Evolutionary conservation across 2,888 invertebrate species (phyloP), one percentile per base, ranked within the genome.

Genomic region (Amphipoea lucens): DNA sequence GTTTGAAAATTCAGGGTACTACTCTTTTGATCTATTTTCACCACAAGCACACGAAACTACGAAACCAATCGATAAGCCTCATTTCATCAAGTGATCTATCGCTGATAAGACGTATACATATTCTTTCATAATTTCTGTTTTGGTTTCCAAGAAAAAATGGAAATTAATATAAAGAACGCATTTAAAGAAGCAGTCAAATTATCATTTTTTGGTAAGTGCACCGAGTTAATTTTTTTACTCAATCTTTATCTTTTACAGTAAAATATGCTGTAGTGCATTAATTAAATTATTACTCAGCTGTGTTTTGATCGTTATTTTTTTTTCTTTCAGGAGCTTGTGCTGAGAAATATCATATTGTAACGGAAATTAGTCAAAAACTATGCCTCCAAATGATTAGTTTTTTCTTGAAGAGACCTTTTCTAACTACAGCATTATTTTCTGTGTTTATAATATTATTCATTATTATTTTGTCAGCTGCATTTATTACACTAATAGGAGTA

Each of bases 161-260:
- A 95, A 91, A 90, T 94, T 20, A 95, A 93, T 83, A 89, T 94
- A 67, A 90, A 92, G 79, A 95, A 94, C 82, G 93, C 94, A 17
- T 94, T 96, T 90, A 60, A 81, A 54, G 77, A 93, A 23, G 89
- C 90, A 40, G 71, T 95, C 5, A 93, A 89, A 87, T 72, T 91
- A 23, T 88, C 94, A 29, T 89, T 91, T 79, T 89, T 91, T 79
- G 81, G 96, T 96, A 92, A 89, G 93, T 89, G 9, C 4, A 51
- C 20, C 1, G 4, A 76, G 4, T 17, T 17, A 2, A 12, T 40
- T 70, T n/a, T 40, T 70, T n/a, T 17, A 45, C 7, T 4, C 0
- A 23, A 20, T 14, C 42, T 40, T 45, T 57, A 20, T 62, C 4
- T 23, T 11, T 14, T 40, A 45, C 5, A 14, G 6, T 74, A 51